Evolutionary conservation across 2,113 vertebrate species (phyloP).

Genomic region (Ranitomeya variabilis): DNA sequence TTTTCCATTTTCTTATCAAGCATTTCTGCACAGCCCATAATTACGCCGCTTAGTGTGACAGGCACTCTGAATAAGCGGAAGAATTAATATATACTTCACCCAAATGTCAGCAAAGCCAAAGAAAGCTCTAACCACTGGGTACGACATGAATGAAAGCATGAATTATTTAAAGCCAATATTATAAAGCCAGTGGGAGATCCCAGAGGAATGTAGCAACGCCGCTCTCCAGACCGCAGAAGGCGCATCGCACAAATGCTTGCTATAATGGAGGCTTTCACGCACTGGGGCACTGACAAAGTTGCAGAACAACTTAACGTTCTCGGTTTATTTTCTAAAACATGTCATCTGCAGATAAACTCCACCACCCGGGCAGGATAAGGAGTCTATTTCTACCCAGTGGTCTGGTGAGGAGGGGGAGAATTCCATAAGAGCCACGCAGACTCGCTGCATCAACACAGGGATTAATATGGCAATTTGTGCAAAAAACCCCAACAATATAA

Average conservation of each 20-base stretch:
- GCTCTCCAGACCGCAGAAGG: not conserved
- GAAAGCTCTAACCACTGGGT: constrained; percentile 52
- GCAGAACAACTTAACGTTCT: not conserved
- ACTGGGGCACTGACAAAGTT: not conserved
- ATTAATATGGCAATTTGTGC: not conserved
- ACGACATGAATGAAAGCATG: constrained; percentile 40
- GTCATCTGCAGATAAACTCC: not conserved
- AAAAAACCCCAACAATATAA: not conserved
- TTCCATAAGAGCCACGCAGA: not conserved
- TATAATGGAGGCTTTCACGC: constrained; percentile 13
- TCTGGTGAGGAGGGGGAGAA: not conserved
- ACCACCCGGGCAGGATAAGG: not conserved
- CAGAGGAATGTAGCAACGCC: not conserved
- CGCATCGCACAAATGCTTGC: not conserved
- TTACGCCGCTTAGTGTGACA: constrained; percentile 61
- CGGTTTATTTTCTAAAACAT: not conserved
- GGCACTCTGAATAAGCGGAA: constrained; percentile 55
- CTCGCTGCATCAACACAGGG: not conserved
- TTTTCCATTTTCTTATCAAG: constrained; percentile 64
- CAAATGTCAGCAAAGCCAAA: constrained; percentile 34
- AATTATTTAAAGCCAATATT: constrained; percentile 53
- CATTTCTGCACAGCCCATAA: constrained; percentile 60
- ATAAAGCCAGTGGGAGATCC: not conserved
- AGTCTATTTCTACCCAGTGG: not conserved
- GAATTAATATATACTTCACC: constrained; percentile 60